Conservation (phyloP, 1,140 invertebrate species). For the Cyrtorhinus lividipennis region DNA sequence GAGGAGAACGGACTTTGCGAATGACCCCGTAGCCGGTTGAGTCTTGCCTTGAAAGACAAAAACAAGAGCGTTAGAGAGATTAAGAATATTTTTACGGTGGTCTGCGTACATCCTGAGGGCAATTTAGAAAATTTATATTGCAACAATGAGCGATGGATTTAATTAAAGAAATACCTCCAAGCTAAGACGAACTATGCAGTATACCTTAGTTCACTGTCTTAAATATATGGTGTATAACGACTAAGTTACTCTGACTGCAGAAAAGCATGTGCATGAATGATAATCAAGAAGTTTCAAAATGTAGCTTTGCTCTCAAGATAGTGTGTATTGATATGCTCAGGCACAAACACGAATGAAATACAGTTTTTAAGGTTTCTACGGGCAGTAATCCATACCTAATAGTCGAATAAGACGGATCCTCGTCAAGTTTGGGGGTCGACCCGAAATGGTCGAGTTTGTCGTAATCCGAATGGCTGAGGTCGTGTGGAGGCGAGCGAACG, state of each 20-base stretch:
- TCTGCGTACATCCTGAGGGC: no score
- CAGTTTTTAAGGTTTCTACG: no score
- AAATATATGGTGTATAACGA: no score
- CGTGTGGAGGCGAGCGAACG: conserved; percentile 8
- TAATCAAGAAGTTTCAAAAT: conserved; percentile 29
- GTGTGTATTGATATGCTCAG: no score
- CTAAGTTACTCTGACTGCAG: no score
- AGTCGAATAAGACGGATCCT: conserved; percentile 51
- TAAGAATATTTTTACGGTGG: neutral
- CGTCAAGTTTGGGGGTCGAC: conserved; percentile 47
- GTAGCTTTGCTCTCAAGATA: conserved; percentile 20
- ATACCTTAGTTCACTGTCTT: no score
- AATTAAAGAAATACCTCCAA: neutral
- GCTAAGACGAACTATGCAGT: no score
- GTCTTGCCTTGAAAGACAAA: conserved; percentile 15
- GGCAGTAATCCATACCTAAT: no score
- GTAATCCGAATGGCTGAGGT: conserved; percentile 33
- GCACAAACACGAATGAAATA: no score
- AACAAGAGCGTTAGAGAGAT: neutral
- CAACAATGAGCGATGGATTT: neutral
- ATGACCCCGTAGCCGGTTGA: conserved; percentile 51
- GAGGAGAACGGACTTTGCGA: conserved; percentile 41
- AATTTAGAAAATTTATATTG: no score
- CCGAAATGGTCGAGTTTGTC: conserved; percentile 66
- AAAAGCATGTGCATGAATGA: conserved; percentile 35